phyloP scores from a whole-genome alignment of 2,888 invertebrate genomes.

The Hololepta plana region DNA sequence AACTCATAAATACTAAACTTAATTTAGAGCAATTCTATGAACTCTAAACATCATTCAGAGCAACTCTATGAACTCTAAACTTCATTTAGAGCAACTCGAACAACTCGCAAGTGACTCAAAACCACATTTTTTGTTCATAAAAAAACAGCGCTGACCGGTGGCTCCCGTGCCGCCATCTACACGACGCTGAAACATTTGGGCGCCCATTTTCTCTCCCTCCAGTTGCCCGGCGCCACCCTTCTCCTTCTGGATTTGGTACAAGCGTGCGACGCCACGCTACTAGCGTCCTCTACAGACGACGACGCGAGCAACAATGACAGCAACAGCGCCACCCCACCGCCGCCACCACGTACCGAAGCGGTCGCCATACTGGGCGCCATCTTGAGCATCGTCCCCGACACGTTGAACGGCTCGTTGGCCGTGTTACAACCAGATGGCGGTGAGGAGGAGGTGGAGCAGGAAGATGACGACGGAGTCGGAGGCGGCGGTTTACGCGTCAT shows the following conservation, averaged over 20 bases:
- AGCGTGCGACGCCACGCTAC: constrained; percentile 73
- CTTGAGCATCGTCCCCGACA: constrained; percentile 57
- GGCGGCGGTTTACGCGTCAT: constrained; percentile 22
- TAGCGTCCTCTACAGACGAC: constrained; percentile 65
- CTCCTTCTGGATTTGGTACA: constrained; percentile 77
- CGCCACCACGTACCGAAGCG: constrained; percentile 84
- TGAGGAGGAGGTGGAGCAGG: too few relatives aligned
- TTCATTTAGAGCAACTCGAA: too few relatives aligned
- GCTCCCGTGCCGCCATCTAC: constrained; percentile 59
- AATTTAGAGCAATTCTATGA: too few relatives aligned
- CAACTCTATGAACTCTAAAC: too few relatives aligned
- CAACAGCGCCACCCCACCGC: constrained; percentile 32
- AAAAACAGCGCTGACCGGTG: constrained; percentile 37
- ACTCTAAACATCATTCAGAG: too few relatives aligned
- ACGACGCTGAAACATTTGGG: constrained; percentile 63
- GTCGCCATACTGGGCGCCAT: constrained; percentile 77
- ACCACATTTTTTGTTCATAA: not conserved
- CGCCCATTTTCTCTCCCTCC: constrained; percentile 67
- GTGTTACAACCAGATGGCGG: constrained; percentile 38
- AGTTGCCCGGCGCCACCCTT: constrained; percentile 76
- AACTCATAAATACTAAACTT: too few relatives aligned
- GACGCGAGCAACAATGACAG: too few relatives aligned
- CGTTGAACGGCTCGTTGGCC: constrained; percentile 34
- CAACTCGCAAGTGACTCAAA: too few relatives aligned
- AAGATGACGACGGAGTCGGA: too few relatives aligned